Evolutionary conservation across 2,888 invertebrate species (phyloP), one percentile per base, ranked within the genome.

Genomic region (Pilophorus perplexus): DNA sequence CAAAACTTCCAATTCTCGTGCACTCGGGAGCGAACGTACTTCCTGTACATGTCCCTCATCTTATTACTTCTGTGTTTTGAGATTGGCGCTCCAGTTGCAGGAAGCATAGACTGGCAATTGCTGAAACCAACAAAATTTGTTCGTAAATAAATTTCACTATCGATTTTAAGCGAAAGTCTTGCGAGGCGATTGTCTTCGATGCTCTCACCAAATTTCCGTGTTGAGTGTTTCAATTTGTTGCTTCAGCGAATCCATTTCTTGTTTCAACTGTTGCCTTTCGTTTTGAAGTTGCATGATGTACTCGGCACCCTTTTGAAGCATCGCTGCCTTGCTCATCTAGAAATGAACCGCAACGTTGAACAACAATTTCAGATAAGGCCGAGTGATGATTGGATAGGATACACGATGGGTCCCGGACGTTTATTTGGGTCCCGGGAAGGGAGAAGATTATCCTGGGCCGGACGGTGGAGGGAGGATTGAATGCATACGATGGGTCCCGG

Each of bases 1-100:
- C 95, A 97, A 80, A 95, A 97, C 80, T 94, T 96, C 96, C 96
- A 97, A 79, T 94, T 93, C 75, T 88, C 88, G 76, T 88, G 82
- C 16, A 95, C 95, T 68, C 93, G 82, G 73, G 82, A 84, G 72
- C 88, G 84, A 48, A 97, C 92, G 80, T 95, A 95, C 28, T 91
- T 87, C 72, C 93, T 90, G 79, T 93, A 96, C 85, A 95, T 88
- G 79, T 94, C 93, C 73, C 89, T 89, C 83, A 96, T 89, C 75
- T 91, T 90, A 74, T 89, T 91, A 37, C 89, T 90, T 73, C 92
- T 85, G 75, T 93, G 91, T 72, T 93, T 84, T 16, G 93, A 90
- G 69, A 96, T 89, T 2, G 95, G 95, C 68, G 93, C 95, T 68
- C 96, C 96, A 70, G 94, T 95, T 65, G 95, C 96, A 54, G 97